A percentile compares a stretch with the other conserved stretches of the same genome.
These are phyloP conservation scores for Odontomyia ornata DNA, from an alignment of 2,888 invertebrate genomes.

Conservation along the genomic window DNA sequence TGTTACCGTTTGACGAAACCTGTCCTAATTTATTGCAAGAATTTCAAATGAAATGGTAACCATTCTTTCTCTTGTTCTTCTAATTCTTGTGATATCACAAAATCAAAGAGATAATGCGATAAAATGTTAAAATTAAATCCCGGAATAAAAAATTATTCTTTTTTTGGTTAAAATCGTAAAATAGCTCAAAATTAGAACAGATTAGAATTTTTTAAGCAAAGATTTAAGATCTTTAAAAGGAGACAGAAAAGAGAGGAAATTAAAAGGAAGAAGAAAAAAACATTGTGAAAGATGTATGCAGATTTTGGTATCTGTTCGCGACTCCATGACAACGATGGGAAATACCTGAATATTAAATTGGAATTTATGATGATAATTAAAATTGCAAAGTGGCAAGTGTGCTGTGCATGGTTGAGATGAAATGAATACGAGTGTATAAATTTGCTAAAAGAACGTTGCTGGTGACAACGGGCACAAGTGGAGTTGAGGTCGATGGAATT, in stretches of 20 bases:
- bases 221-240: background rate
- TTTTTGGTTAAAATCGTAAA: no score
- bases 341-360: background rate
- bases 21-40: constrained; percentile 3
- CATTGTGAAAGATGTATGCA: background rate
- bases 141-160: background rate
- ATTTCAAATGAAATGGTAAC: background rate
- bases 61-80: background rate
- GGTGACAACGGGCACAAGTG: background rate
- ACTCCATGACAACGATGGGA: background rate
- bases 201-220: background rate
- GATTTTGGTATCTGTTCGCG: constrained; percentile 2
- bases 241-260: background rate
- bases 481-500: background rate
- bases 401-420: no score
- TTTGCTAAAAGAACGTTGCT: no score
- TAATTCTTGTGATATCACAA: background rate
- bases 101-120: background rate
- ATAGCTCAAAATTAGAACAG: background rate
- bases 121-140: background rate
- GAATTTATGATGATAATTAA: constrained; percentile 6
- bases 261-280: background rate
- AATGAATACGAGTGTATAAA: no score
- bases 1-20: background rate
- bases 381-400: background rate